Evolutionary conservation across 1,140 invertebrate species (phyloP), one percentile per base, ranked within the genome.

Genomic region (Papilio dardanus): DNA sequence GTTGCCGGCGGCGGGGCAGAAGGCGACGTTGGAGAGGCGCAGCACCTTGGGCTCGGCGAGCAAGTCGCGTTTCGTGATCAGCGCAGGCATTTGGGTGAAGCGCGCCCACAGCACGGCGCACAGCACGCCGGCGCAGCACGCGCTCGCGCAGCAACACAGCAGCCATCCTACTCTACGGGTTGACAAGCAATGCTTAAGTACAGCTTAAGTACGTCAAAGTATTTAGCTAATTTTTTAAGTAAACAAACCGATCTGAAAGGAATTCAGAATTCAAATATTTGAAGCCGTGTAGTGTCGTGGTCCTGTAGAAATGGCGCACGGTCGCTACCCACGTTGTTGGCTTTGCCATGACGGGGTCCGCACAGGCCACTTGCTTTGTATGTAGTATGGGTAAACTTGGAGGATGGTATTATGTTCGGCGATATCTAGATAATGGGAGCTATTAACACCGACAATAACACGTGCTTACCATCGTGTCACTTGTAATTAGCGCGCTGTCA

Each of bases 251-350:
- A 81, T 93, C 91, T 3, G 73, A 76, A 68, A 79, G 86, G 77
- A 84, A 85, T 66, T 75, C 77, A 0, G 89, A 87, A 68, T 54
- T 77, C 30, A 93, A 79, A 79, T 93, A 93, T 76, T 93, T 93
- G 58, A 93, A 93, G 12, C 91, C 90, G 69, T 93, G 91, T 6
- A 93, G 66, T 0, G 91, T 93, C 0, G 90, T 92, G 0, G 81
- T 86, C 30, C 78, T 81, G n/a, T 85, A 85, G 75, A 88, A 92
- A 0, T 87, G 79, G 35, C 73, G 77, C 8, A 88, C 76, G 1
- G 81, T 84, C 10, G n/a, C 35, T 19, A 40, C 33, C 12, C 35
- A 21, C 14, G 19, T 19, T 24, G 33, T 40, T 10, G 16, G 35
- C 37, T 42, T 68, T 37, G 67, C 10, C 67, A 68, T 68, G 19